A percentile compares a stretch with the other conserved stretches of the same genome.
phyloP scores from a whole-genome alignment of 1,140 invertebrate genomes.

The Drosophila pruinosa region DNA sequence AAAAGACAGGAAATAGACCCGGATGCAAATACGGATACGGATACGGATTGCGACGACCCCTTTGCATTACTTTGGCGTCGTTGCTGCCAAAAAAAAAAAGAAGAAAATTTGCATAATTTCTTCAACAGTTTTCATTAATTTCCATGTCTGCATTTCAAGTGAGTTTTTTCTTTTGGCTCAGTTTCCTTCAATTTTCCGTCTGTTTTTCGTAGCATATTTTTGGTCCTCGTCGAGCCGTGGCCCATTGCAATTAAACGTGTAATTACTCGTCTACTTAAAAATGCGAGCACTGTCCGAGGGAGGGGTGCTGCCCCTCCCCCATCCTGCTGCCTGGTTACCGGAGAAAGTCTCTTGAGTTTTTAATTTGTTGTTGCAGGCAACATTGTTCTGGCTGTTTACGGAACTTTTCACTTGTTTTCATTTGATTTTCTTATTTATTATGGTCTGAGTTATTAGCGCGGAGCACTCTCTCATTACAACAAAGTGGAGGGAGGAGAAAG shows the following conservation, averaged over 20 bases:
- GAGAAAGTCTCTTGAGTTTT: conserved; percentile 12
- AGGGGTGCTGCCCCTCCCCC: conserved; percentile 27
- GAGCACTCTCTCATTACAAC: conserved; percentile 55
- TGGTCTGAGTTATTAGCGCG: conserved; percentile 75
- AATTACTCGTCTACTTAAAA: conserved; percentile 76
- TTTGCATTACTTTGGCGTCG: conserved; percentile 43
- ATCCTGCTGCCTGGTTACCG: neutral
- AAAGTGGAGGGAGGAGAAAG: neutral
- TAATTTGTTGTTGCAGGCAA: conserved; percentile 61
- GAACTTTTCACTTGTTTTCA: conserved; percentile 74
- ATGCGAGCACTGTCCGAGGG: conserved; percentile 48
- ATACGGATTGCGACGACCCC: conserved; percentile 11
- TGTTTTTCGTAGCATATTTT: conserved; percentile 50
- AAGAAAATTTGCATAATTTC: conserved; percentile 81
- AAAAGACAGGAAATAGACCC: conserved; percentile 33
- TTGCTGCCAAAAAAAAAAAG: conserved; percentile 25
- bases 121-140: conserved; percentile 70
- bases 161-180: conserved; percentile 40
- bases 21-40: conserved; percentile 12
- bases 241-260: conserved; percentile 81
- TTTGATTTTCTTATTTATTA: conserved; percentile 81
- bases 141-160: conserved; percentile 76
- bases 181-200: conserved; percentile 1
- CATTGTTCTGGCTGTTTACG: conserved; percentile 50
- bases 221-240: conserved; percentile 24